Evolutionary conservation across 2,888 invertebrate species (phyloP), one percentile per base, ranked within the genome.

Genomic region (Epistrophe eligans): DNA sequence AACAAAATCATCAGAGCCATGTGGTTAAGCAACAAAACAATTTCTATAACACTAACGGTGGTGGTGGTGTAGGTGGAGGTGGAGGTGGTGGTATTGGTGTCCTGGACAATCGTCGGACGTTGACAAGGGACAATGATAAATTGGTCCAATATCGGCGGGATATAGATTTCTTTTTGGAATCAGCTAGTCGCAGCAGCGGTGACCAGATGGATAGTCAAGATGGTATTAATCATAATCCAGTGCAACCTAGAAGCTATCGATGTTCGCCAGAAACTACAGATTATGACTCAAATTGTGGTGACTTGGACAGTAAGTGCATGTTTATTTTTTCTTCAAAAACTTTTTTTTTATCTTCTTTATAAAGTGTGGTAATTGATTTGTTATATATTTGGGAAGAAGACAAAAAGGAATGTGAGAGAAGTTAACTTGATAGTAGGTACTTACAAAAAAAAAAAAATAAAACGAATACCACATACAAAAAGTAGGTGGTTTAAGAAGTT

Each of bases 261-360:
- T 95, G 98, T 83, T 98, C 98, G 52, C 97, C 98, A 8, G 98
- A 98, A 93, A 97, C 97, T 84, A 98, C 98, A 81, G 98, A 98
- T 93, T 97, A 97, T 92, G 98, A 97, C 93, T 97, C 97, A 88
- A 96, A 96, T 92, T 95, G 95, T 91, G 95, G 95, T 24, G 97
- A 97, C 92, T 94, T 97, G 90, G 97, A 97, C 92, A 98, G 97
- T 92, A 96, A 97, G 93, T 90, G 32, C 28, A 35, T 60, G 15
- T 40, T 19, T 58, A 15, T 32, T 45, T 40, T n/a, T 32, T 40
- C 15, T 43, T 24, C 55, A 9, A 17, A 62, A 66, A 66, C 32
- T 32, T 66, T 66, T 45, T 17, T 66, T 66, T 32, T 17, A 48
- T 48, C 43, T 24, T n/a, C 8, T 62, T 52, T 24, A 11, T 5